Evolutionary conservation across 2,113 vertebrate species (phyloP).

Genomic region (Alouatta palliata): DNA sequence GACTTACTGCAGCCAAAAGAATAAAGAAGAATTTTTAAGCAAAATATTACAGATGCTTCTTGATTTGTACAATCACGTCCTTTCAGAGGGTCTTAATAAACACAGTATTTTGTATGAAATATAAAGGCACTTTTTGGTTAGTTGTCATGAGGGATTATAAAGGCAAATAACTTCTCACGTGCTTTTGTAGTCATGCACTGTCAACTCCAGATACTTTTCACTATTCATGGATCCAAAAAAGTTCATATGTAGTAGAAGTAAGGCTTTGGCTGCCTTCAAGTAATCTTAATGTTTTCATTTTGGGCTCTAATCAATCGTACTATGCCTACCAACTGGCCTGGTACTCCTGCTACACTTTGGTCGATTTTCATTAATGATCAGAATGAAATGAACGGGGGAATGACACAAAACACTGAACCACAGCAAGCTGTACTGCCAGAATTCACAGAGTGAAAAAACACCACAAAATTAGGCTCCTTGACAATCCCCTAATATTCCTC

Average conservation of each 20-base stretch:
- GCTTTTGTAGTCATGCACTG: rapidly evolving
- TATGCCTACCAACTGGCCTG: background rate
- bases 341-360: background rate
- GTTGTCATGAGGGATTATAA: background rate
- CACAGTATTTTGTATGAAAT: background rate
- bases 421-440: background rate
- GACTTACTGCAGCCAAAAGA: background rate
- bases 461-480: background rate
- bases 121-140: background rate
- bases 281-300: background rate
- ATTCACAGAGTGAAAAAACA: background rate
- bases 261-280: background rate
- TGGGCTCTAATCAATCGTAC: background rate
- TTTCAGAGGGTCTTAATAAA: background rate
- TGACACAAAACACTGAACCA: background rate
- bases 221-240: background rate
- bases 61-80: background rate
- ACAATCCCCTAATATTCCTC: background rate
- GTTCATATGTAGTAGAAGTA: background rate
- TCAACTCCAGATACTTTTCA: background rate
- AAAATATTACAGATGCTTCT: background rate
- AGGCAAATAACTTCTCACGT: background rate
- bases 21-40: background rate
- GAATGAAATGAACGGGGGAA: background rate
- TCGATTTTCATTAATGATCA: conserved; percentile 34